Conservation (phyloP, 2,113 vertebrate species). For the Hydropotes inermis region DNA sequence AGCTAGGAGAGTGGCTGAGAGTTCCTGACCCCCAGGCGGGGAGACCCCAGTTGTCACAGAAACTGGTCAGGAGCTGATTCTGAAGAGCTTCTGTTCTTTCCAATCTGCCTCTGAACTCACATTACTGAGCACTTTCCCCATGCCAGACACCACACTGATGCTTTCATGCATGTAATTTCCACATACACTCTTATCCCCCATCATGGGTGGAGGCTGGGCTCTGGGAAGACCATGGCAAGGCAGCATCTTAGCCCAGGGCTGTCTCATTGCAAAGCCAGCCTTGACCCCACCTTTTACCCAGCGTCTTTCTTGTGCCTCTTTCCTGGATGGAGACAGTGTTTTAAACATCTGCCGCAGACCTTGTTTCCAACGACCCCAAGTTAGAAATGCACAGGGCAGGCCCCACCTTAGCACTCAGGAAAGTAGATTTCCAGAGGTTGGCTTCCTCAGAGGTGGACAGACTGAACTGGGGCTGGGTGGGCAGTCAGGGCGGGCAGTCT, state of each 20-base stretch:
- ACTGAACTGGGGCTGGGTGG: background rate
- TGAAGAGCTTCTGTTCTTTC: background rate
- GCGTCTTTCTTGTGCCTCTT: background rate
- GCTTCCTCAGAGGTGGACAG: background rate
- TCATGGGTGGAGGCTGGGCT: background rate
- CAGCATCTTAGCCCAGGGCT: background rate
- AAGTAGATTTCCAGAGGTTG: background rate
- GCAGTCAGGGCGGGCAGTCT: background rate
- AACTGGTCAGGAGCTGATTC: background rate
- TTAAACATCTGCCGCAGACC: background rate
- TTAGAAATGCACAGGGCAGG: background rate
- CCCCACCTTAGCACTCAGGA: background rate
- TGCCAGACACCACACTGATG: background rate
- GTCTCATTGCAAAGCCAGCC: background rate
- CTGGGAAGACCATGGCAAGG: background rate
- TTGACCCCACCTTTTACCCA: too few species aligned
- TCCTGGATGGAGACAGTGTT: background rate
- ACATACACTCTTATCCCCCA: rapidly evolving
- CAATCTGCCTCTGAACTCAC: background rate
- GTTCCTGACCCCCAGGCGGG: background rate
- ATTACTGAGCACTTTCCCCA: rapidly evolving
- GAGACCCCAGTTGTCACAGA: background rate
- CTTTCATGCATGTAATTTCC: background rate
- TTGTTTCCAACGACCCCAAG: too few species aligned
- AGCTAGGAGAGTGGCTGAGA: background rate